Evolutionary conservation across 2,797 vertebrate genomes (phyloP).

Genomic region (Anniella stebbinsi): DNA sequence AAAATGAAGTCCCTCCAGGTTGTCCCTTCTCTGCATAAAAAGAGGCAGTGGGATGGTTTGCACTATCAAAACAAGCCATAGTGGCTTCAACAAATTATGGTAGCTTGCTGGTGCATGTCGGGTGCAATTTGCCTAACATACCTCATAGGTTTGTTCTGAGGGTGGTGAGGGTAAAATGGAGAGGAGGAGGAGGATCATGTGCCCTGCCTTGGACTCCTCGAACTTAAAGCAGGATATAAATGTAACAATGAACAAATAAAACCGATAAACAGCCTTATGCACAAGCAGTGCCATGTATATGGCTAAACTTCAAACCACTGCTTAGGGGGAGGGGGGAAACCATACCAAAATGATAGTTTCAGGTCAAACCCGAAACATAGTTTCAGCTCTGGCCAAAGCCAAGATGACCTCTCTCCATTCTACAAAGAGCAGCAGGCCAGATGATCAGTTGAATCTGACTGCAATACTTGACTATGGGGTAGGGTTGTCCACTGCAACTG

Average conservation of each 20-base stretch:
- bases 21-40: background rate
- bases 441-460: background rate
- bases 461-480: background rate
- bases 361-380: background rate
- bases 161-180: too few species aligned
- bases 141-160: too few species aligned
- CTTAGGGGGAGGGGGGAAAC: background rate
- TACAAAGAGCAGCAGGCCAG: background rate
- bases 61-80: too few species aligned
- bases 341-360: background rate
- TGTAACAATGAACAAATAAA: too few species aligned
- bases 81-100: too few species aligned
- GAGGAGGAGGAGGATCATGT: too few species aligned
- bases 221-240: too few species aligned
- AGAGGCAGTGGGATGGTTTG: too few species aligned
- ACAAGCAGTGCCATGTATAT: background rate
- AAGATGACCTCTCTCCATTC: background rate
- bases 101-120: too few species aligned
- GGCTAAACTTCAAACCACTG: background rate
- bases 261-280: background rate
- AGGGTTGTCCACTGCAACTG: background rate
- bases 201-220: too few species aligned
- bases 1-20: background rate
- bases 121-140: too few species aligned
- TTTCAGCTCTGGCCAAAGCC: background rate